Conservation (phyloP, 2,113 vertebrate species). For the Crotalus horridus region DNA sequence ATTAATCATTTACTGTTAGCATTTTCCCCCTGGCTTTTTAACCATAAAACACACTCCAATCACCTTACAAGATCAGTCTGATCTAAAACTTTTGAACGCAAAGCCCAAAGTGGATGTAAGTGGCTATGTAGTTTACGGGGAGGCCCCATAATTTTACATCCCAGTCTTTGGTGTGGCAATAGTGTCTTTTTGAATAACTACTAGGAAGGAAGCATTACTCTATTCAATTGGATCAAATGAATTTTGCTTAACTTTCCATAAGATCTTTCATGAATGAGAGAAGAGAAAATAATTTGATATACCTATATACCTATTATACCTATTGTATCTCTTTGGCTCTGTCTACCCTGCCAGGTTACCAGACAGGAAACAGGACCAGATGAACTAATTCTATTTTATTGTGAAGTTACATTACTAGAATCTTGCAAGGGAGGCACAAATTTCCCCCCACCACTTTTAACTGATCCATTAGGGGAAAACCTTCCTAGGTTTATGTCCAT, state of each 20-base stretch:
- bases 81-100: neutral
- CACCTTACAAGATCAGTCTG: neutral
- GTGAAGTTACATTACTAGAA: too few relatives aligned
- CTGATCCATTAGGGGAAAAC: too few relatives aligned
- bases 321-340: too few relatives aligned
- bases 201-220: neutral
- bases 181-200: neutral
- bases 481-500: too few relatives aligned
- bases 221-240: neutral
- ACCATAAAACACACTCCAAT: neutral
- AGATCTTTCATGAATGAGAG: neutral
- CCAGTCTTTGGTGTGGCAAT: neutral
- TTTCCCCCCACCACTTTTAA: too few relatives aligned
- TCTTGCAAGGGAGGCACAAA: too few relatives aligned
- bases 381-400: too few relatives aligned
- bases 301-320: too few relatives aligned
- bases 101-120: neutral
- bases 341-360: too few relatives aligned
- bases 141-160: neutral
- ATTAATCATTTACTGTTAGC: neutral
- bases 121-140: neutral
- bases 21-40: neutral
- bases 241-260: neutral
- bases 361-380: too few relatives aligned
- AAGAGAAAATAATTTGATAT: neutral